Evolutionary conservation across 2,113 vertebrate genomes (phyloP), one percentile per base, ranked within the genome.

Genomic region (Paracanthobrama guichenoti): DNA sequence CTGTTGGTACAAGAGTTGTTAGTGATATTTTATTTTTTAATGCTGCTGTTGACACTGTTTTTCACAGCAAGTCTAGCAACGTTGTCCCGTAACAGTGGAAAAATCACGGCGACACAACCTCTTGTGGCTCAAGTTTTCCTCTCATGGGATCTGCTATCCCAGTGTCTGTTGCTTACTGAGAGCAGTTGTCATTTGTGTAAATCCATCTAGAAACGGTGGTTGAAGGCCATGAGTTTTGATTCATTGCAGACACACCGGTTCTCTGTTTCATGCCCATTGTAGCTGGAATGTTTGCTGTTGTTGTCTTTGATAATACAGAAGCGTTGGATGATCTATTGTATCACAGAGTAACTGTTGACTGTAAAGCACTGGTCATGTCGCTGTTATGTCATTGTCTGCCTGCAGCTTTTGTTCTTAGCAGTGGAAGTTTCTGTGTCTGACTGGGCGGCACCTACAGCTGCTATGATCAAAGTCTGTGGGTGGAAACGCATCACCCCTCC

Each of bases 361-460:
- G 35, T 83, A 67, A 18, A 69, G 75, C 59, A 53, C 48, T 72
- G 71, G 46, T 55, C 59, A 48, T 62, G 31, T 50, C 20, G 12
- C 22, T 69, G 35, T 71, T 66, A 50, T 77, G 62, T 75, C 74
- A 66, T 66, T 85, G 86, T 79, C 6, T 79, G 31, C 57, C 44
- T 79, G 57, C 66, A 53, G 59, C 67, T 64, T 24, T 64, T 81
- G 76, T 84, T 86, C 6, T 26, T 24, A 50, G 57, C 35, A 8
- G 53, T 81, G 53, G 71, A 86, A 81, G 76, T 84, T 84, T 88
- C 81, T 75, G 39, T 80, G 31, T 82, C 44, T 74, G 82, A 73
- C 76, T 84, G 50, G 75, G 62, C 53, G 24, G 22, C 77, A 79
- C 77, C 71, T 53, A 48, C 31, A 39, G 24, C 39, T 42, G 46